These are phyloP conservation scores for Rhabdomys pumilio DNA, from an alignment of 2,797 vertebrate species.

Conservation along the genomic window DNA sequence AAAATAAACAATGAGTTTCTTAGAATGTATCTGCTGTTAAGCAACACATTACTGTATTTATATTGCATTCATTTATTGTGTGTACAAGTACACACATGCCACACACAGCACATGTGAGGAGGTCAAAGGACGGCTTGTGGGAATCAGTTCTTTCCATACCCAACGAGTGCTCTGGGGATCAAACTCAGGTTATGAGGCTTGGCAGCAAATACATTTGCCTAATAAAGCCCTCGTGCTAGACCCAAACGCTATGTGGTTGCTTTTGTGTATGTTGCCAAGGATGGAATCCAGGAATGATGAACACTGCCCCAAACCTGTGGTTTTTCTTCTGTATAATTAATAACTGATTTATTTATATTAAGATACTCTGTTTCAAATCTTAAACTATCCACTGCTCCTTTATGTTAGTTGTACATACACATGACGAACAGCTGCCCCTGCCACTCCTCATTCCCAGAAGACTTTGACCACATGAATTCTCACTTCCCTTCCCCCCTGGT, in stretches of 20 bases:
- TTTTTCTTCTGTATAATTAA: constrained; percentile 58
- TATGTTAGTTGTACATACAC: constrained; percentile 27
- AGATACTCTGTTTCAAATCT: constrained; percentile 45
- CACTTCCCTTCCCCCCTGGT: neutral
- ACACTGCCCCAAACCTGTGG: neutral
- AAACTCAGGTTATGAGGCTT: neutral
- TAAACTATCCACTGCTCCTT: neutral
- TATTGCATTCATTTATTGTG: neutral
- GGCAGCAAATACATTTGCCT: neutral
- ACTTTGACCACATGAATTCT: constrained; percentile 26
- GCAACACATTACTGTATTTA: neutral
- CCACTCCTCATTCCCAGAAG: constrained; percentile 40
- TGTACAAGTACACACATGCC: neutral
- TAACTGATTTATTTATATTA: constrained; percentile 49
- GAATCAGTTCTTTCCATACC: neutral
- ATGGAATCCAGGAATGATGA: neutral
- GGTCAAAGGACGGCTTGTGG: neutral
- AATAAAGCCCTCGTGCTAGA: neutral
- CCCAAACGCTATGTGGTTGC: neutral
- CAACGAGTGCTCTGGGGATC: neutral
- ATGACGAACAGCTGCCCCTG: neutral
- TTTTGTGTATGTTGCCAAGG: neutral
- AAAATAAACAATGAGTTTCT: neutral
- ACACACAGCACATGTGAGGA: neutral
- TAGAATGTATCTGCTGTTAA: neutral